A percentile compares a stretch with the other conserved stretches of the same genome.
Conservation (phyloP, 2,888 invertebrate species). For the Zhengitettix transpicula region DNA sequence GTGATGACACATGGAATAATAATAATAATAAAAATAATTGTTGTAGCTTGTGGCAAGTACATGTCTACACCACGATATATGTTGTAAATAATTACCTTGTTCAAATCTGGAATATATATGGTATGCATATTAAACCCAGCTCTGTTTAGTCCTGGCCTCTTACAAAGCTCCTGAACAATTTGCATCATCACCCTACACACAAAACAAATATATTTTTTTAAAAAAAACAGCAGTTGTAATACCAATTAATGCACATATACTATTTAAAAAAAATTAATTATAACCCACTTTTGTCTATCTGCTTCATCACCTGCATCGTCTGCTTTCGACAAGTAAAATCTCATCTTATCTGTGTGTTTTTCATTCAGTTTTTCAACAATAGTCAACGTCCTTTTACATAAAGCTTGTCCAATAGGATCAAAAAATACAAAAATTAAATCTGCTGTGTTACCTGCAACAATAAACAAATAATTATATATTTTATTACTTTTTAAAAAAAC, state of each 20-base stretch:
- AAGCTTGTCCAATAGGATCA: conserved; percentile 39
- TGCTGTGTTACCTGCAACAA: conserved; percentile 23
- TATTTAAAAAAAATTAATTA: conserved; percentile 1
- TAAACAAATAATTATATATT: not conserved
- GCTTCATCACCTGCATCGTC: conserved; percentile 38
- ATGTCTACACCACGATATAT: no score
- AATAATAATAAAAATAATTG: no score
- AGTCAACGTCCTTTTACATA: conserved; percentile 36
- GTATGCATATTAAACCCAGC: conserved; percentile 40
- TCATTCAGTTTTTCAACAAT: conserved; percentile 34
- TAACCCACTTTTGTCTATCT: conserved; percentile 32
- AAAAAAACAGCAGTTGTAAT: not conserved
- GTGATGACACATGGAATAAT: no score
- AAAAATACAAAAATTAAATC: conserved; percentile 41
- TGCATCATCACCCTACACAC: conserved; percentile 34
- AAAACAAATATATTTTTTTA: not conserved
- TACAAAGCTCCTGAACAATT: conserved; percentile 39
- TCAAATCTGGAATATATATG: conserved; percentile 33
- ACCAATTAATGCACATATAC: not conserved
- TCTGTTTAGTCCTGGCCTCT: conserved; percentile 34
- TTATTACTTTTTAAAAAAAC: no score
- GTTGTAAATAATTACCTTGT: no score
- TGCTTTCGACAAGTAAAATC: conserved; percentile 36
- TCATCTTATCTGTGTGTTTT: conserved; percentile 32
- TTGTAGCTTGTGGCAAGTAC: no score